Evolutionary conservation across 2,113 vertebrate genomes (phyloP).

Genomic region (Lethenteron reissneri): DNA sequence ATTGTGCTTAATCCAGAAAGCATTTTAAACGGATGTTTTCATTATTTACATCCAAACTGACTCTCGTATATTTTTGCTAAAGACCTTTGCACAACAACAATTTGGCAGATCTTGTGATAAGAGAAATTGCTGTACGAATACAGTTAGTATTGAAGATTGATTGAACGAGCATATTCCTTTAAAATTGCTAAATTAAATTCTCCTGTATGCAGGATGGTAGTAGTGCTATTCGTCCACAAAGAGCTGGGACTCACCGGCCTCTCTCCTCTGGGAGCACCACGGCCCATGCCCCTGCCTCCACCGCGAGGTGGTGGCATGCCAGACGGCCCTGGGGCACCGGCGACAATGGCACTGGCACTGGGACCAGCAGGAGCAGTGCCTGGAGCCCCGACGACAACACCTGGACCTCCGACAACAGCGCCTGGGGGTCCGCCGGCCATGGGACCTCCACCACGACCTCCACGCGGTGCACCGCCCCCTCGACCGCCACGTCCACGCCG

Average conservation of each 20-base stretch:
- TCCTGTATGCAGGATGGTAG: too few relatives aligned
- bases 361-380: slow-evolving; percentile 60
- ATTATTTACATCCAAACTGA: too few relatives aligned
- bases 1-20: too few relatives aligned
- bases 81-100: too few relatives aligned
- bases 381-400: slow-evolving; percentile 11
- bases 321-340: background rate
- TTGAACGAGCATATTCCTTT: too few relatives aligned
- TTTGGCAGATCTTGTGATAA: too few relatives aligned
- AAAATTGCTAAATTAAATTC: too few relatives aligned
- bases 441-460: slow-evolving; percentile 14
- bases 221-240: too few relatives aligned
- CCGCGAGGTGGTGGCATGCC: background rate
- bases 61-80: too few relatives aligned
- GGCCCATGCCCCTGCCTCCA: background rate
- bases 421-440: background rate
- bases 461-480: slow-evolving; percentile 61
- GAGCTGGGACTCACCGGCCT: background rate
- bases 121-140: too few relatives aligned
- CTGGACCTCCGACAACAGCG: slow-evolving; percentile 2
- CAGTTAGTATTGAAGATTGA: too few relatives aligned
- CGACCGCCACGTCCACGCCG: slow-evolving; percentile 79
- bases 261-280: background rate
- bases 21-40: too few relatives aligned
- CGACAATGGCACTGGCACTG: slow-evolving; percentile 54